Evolutionary conservation across 2,113 vertebrate genomes (phyloP).

Genomic region (Dromas ardeola): DNA sequence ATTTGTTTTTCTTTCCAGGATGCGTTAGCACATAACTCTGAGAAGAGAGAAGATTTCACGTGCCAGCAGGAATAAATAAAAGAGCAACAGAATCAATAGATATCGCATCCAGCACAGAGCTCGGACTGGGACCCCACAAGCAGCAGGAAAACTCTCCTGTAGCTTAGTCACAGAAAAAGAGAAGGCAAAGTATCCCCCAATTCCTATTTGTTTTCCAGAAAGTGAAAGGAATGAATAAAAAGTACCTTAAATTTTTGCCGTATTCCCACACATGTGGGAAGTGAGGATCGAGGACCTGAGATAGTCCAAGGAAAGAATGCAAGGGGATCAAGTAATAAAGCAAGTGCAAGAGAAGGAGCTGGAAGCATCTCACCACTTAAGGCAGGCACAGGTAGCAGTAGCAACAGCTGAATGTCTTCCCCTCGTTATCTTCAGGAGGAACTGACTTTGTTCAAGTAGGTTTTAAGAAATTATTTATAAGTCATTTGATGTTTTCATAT

Average conservation of each 20-base stretch:
- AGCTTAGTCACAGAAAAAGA: neutral
- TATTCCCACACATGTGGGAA: fast-evolving
- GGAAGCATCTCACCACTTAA: neutral
- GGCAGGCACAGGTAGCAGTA: neutral
- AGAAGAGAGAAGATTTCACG: neutral
- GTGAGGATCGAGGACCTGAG: neutral
- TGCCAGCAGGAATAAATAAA: neutral
- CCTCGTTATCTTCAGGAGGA: neutral
- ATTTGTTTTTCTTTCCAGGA: neutral
- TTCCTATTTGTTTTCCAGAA: neutral
- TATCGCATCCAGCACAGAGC: neutral
- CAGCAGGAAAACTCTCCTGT: neutral
- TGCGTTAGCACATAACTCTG: neutral
- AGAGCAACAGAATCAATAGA: neutral
- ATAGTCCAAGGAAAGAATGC: neutral
- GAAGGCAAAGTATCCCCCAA: neutral
- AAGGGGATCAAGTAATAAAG: neutral
- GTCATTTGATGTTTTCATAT: neutral
- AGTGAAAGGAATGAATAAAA: neutral
- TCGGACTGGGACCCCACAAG: neutral
- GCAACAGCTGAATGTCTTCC: neutral
- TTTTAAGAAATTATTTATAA: neutral
- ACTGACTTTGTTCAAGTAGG: neutral
- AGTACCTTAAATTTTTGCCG: neutral
- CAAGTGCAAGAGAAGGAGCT: neutral